These are phyloP conservation scores for Wiebesia pumilae DNA, from an alignment of 1,140 invertebrate species.

Conservation along the genomic window DNA sequence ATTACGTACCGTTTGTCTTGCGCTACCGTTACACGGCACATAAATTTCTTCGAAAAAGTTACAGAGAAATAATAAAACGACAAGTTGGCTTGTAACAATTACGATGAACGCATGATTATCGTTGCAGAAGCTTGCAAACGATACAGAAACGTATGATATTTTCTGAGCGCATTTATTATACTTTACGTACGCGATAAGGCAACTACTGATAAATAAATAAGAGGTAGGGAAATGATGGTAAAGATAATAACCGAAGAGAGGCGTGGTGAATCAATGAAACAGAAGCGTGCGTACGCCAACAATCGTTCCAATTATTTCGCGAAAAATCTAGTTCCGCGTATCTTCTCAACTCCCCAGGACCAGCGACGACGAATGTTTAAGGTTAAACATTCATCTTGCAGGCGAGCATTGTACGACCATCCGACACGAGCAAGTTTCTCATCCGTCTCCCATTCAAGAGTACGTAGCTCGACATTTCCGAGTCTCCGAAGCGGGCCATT, in stretches of 20 bases:
- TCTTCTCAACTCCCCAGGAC: constrained; percentile 23
- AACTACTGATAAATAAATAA: too few species aligned
- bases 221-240: too few species aligned
- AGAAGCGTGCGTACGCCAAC: neutral
- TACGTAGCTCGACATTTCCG: constrained; percentile 67
- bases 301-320: neutral
- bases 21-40: too few species aligned
- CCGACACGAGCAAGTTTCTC: constrained; percentile 62
- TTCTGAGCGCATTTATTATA: too few species aligned
- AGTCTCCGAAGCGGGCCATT: constrained; percentile 65
- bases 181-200: too few species aligned
- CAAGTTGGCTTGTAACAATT: too few species aligned
- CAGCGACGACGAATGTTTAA: constrained; percentile 38
- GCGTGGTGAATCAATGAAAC: neutral
- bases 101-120: too few species aligned
- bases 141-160: too few species aligned
- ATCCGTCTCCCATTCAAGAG: constrained; percentile 68
- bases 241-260: neutral
- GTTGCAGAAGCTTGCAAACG: too few species aligned
- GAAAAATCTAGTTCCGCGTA: constrained; percentile 51
- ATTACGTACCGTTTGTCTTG: too few species aligned
- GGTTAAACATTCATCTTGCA: constrained; percentile 65
- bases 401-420: constrained; percentile 62
- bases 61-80: too few species aligned
- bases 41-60: too few species aligned